phyloP scores from a whole-genome alignment of 2,888 invertebrate species.

The Scaptomyza parva region DNA sequence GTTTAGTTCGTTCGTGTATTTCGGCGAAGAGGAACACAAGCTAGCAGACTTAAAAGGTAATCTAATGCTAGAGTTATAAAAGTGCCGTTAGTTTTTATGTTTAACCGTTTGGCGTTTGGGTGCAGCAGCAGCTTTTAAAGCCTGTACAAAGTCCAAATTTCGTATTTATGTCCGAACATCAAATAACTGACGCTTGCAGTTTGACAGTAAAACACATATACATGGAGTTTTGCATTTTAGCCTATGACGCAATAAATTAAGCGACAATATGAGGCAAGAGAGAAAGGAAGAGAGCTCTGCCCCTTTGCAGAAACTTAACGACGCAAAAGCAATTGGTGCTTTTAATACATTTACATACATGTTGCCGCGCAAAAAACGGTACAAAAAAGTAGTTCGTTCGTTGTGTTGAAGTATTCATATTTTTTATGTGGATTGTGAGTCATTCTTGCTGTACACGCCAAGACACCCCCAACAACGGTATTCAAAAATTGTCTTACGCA shows the following conservation, averaged over 20 bases:
- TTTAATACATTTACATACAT: conserved; percentile 32
- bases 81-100: conserved; percentile 78
- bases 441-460: conserved; percentile 24
- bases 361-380: conserved; percentile 7
- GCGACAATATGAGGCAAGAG: conserved; percentile 15
- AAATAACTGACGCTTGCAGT: conserved; percentile 54
- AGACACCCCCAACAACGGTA: conserved; percentile 45
- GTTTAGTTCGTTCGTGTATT: conserved; percentile 51
- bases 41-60: conserved; percentile 68
- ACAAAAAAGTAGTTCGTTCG: conserved; percentile 49
- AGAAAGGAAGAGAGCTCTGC: neutral
- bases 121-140: conserved; percentile 61
- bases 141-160: conserved; percentile 58
- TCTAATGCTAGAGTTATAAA: conserved; percentile 74
- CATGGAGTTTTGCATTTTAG: conserved; percentile 18
- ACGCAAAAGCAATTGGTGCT: conserved; percentile 46
- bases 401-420: conserved; percentile 28
- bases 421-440: conserved; percentile 34
- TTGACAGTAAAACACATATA: conserved; percentile 40
- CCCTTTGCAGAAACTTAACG: conserved; percentile 35
- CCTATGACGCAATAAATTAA: conserved; percentile 60
- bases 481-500: conserved; percentile 25
- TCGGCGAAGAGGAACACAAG: conserved; percentile 54
- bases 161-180: conserved; percentile 53
- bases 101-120: conserved; percentile 73